Evolutionary conservation across 2,888 invertebrate genomes (phyloP), one percentile per base, ranked within the genome.

Genomic region (Calephelis perditalis): DNA sequence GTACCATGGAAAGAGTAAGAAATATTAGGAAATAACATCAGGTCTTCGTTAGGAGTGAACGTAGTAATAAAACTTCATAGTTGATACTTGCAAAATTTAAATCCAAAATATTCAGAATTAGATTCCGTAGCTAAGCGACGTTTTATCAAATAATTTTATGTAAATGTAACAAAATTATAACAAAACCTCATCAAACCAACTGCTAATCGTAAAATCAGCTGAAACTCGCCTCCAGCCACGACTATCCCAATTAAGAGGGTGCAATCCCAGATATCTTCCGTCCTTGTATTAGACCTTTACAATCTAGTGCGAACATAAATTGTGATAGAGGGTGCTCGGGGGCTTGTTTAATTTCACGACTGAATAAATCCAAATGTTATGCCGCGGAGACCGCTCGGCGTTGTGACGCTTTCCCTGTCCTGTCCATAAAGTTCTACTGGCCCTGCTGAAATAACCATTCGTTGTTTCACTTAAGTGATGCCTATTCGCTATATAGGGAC

Each of bases 261-360:
- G 72, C 76, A 73, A 76, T 75, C 74, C 77, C 73, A 77, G 76
- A 76, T 77, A 76, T 74, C 82, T 72, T 71, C 68, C 67, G 65
- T 61, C 68, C 70, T 65, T 45, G 64, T 69, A 71, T 73, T 71
- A 75, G 79, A 75, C 81, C 81, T 77, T 80, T 76, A 81, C 82
- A 82, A 83, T 83, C 84, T 86, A 86, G 85, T 86, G 86, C 78
- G 84, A 82, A 86, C 86, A 84, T 89, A 86, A 86, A 89, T 86
- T 83, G 82, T 83, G 82, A 86, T 84, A 83, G 84, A 79, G 81
- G 78, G 79, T 76, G 82, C 82, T 73, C 68, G 69, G 82, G 82
- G 84, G 80, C 82, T 84, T 86, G 86, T 86, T 87, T 88, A 85
- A 86, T 89, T 88, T 89, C 88, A 89, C 86, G 88, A 81, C 81